Percentiles rank a stretch among this genome's conserved stretches.
Evolutionary conservation across 1,140 invertebrate species (phyloP).

Genomic region (Agrypnia vestita): DNA sequence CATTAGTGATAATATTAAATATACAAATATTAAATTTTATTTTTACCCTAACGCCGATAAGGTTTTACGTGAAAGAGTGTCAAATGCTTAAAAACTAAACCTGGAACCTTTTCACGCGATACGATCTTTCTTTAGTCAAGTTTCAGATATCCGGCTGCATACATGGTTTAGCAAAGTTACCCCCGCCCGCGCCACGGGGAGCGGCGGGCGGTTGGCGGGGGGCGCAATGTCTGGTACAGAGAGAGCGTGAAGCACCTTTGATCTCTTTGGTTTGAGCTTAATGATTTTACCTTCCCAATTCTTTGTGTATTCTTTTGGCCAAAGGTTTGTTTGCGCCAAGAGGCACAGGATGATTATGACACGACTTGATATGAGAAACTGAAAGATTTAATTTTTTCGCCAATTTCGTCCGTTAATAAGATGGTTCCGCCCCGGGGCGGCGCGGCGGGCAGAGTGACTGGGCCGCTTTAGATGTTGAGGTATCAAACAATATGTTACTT

Average conservation of each 20-base stretch:
- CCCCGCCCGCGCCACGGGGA: not conserved
- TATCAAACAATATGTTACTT: conserved; percentile 54
- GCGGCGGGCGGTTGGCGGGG: conserved; percentile 11
- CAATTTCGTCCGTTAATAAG: conserved; percentile 55
- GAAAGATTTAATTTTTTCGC: conserved; percentile 58
- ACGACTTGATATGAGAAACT: conserved; percentile 54
- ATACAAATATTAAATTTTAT: too few species aligned
- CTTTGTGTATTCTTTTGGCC: conserved; percentile 58
- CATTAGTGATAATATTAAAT: too few species aligned
- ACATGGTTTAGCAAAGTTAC: not conserved
- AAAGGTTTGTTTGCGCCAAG: conserved; percentile 56
- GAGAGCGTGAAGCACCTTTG: conserved; percentile 57
- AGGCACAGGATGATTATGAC: conserved; percentile 56
- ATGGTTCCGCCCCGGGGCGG: conserved; percentile 36
- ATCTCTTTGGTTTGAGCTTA: conserved; percentile 54
- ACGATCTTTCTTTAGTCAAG: too few species aligned
- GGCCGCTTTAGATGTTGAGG: conserved; percentile 36
- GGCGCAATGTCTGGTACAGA: conserved; percentile 54
- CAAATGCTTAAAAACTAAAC: too few species aligned
- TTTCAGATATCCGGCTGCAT: not conserved
- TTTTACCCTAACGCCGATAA: too few species aligned
- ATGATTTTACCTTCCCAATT: conserved; percentile 60
- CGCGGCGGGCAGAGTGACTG: conserved; percentile 43
- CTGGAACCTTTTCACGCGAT: too few species aligned
- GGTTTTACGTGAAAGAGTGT: too few species aligned